Percentiles rank a stretch among this genome's conserved stretches.
These are phyloP conservation scores for Aurelia coerulea DNA, from an alignment of 30 jellyfish, hydroid and myxozoan species.

Conservation along the genomic window DNA sequence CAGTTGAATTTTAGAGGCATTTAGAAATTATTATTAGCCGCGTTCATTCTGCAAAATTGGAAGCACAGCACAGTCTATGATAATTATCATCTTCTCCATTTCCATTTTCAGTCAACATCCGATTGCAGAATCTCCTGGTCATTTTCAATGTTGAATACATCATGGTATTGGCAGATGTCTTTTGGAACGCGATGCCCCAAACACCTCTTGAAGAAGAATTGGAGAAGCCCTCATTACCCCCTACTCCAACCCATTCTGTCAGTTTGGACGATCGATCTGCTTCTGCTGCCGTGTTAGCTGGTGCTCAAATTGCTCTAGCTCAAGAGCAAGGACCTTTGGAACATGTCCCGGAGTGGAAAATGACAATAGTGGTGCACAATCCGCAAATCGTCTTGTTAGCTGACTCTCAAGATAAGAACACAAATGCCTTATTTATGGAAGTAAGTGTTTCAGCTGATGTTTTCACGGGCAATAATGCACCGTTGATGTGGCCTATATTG, in stretches of 20 bases:
- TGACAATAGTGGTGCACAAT: constrained; percentile 45
- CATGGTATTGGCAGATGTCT: constrained; percentile 75
- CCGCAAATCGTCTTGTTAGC: constrained; percentile 94
- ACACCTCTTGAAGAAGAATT: constrained; percentile 32
- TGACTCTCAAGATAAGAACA: constrained; percentile 79
- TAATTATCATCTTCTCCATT: not conserved
- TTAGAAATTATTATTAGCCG: no score
- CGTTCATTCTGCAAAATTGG: no score
- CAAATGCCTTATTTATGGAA: constrained; percentile 81
- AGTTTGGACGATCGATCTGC: constrained; percentile 56
- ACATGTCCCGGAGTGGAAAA: constrained; percentile 66
- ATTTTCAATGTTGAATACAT: constrained; percentile 86
- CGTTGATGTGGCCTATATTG: no score
- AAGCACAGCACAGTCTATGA: no score
- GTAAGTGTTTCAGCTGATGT: constrained; percentile 3
- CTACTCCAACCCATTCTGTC: constrained; percentile 80
- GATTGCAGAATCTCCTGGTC: constrained; percentile 54
- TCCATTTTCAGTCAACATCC: constrained; percentile 27
- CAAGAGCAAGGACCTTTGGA: constrained; percentile 44
- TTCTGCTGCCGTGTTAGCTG: constrained; percentile 20
- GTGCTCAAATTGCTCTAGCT: constrained; percentile 43
- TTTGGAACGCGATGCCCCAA: constrained; percentile 81
- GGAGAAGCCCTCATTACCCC: constrained; percentile 53
- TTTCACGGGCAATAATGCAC: no score
- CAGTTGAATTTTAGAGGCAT: no score